Percentiles rank a stretch among this genome's conserved stretches.
phyloP scores from a whole-genome alignment of 2,888 invertebrate genomes.

The Pachydiplax longipennis region DNA sequence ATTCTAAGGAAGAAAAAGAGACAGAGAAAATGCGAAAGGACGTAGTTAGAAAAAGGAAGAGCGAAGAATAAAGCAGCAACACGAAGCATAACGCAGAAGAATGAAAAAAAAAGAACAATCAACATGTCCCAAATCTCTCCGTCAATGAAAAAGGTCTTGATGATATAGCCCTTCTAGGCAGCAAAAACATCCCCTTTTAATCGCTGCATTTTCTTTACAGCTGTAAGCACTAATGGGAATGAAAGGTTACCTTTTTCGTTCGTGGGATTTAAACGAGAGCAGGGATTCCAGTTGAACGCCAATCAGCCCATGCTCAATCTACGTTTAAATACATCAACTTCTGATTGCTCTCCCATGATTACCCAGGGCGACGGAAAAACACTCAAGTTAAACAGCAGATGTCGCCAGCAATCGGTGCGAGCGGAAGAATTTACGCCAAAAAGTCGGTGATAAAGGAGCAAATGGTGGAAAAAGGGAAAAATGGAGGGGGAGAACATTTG shows the following conservation, averaged over 20 bases:
- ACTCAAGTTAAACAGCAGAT: conserved; percentile 17
- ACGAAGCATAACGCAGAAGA: too few relatives aligned
- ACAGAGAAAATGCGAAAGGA: too few relatives aligned
- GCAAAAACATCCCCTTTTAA: too few relatives aligned
- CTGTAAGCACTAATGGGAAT: too few relatives aligned
- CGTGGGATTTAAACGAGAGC: too few relatives aligned
- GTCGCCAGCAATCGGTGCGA: neutral
- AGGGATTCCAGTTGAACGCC: too few relatives aligned
- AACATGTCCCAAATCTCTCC: neutral
- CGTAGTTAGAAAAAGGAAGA: too few relatives aligned
- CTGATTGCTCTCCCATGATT: neutral
- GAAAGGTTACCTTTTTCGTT: too few relatives aligned
- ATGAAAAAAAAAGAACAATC: neutral
- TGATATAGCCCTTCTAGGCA: too few relatives aligned
- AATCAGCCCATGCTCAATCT: neutral
- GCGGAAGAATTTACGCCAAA: neutral
- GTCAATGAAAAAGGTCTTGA: neutral
- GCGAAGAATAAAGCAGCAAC: too few relatives aligned
- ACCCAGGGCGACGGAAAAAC: neutral
- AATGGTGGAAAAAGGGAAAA: neutral
- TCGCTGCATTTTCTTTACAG: too few relatives aligned
- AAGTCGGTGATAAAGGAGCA: neutral
- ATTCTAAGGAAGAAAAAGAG: too few relatives aligned
- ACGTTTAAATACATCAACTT: neutral
- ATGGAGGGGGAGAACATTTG: neutral